Evolutionary conservation across 2,888 invertebrate species (phyloP).

Genomic region (Phortica okadai): DNA sequence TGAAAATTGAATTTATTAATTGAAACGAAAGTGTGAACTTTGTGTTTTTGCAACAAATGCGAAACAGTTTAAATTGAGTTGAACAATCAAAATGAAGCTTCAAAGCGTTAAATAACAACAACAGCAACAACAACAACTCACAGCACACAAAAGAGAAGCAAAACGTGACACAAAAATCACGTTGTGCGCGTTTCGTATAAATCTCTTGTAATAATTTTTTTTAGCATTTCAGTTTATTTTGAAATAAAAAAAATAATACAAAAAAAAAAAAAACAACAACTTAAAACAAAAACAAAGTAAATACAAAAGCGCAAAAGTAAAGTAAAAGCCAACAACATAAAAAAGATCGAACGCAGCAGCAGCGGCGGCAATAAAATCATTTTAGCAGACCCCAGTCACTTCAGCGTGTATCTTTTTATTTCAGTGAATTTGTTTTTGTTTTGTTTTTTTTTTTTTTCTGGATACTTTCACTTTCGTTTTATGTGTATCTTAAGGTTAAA

Average conservation of each 20-base stretch:
- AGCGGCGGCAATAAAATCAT: conserved; percentile 60
- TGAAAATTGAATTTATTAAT: too few species aligned
- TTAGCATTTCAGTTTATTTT: conserved; percentile 60
- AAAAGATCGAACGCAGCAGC: not conserved
- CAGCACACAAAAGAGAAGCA: conserved; percentile 30
- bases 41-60: too few species aligned
- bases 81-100: not conserved
- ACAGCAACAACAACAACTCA: conserved; percentile 32
- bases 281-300: conserved; percentile 2
- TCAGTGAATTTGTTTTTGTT: conserved; percentile 37
- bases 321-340: not conserved
- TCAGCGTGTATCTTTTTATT: conserved; percentile 11
- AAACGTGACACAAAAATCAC: conserved; percentile 65
- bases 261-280: not conserved
- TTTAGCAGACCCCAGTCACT: conserved; percentile 39
- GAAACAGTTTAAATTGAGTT: too few species aligned
- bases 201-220: conserved; percentile 56
- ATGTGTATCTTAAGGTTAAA: conserved; percentile 45
- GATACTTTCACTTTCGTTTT: conserved; percentile 63
- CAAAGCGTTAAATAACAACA: conserved; percentile 32
- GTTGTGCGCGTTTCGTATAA: conserved; percentile 54
- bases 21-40: too few species aligned
- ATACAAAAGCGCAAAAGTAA: not conserved
- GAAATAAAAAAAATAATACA: conserved; percentile 32
- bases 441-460: conserved; percentile 42